A percentile compares a stretch with the other conserved stretches of the same genome.
Conservation (phyloP, 2,888 invertebrate genomes). For the Drosophila subquinaria region DNA sequence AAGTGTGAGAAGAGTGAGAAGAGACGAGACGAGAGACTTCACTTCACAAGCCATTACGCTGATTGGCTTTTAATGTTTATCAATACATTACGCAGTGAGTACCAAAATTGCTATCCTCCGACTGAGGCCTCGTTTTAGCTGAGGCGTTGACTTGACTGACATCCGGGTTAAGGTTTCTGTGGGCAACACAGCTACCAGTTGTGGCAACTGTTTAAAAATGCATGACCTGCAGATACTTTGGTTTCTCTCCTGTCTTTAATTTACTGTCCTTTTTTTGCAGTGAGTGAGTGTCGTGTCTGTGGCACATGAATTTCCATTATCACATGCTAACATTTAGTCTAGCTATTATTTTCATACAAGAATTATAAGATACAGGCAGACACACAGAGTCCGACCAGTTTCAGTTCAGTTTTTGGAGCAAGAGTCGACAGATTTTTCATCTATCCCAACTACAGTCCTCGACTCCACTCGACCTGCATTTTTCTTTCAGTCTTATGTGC, state of each 20-base stretch:
- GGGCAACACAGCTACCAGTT: constrained; percentile 11
- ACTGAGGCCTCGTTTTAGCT: constrained; percentile 34
- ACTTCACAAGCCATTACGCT: constrained; percentile 78
- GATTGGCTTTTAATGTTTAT: constrained; percentile 81
- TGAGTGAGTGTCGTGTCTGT: constrained; percentile 53
- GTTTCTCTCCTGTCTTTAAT: constrained; percentile 1
- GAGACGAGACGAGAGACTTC: constrained; percentile 37
- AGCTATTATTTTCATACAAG: constrained; percentile 73
- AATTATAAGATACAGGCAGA: constrained; percentile 73
- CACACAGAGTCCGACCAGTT: constrained; percentile 21
- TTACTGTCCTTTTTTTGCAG: background rate
- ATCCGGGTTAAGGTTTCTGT: constrained; percentile 29
- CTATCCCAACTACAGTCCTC: constrained; percentile 2
- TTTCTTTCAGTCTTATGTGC: constrained; percentile 56
- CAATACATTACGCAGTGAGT: constrained; percentile 70
- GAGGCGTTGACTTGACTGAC: constrained; percentile 32
- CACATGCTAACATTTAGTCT: constrained; percentile 76
- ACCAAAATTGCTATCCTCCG: constrained; percentile 24
- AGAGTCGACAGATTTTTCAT: constrained; percentile 6
- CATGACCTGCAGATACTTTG: constrained; percentile 36
- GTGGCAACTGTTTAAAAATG: constrained; percentile 57
- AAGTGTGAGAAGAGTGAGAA: constrained; percentile 1
- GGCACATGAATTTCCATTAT: constrained; percentile 77
- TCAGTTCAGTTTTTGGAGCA: background rate
- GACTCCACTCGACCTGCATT: constrained; percentile 50